phyloP scores from a whole-genome alignment of 2,888 invertebrate genomes.

The Mamestra brassicae region DNA sequence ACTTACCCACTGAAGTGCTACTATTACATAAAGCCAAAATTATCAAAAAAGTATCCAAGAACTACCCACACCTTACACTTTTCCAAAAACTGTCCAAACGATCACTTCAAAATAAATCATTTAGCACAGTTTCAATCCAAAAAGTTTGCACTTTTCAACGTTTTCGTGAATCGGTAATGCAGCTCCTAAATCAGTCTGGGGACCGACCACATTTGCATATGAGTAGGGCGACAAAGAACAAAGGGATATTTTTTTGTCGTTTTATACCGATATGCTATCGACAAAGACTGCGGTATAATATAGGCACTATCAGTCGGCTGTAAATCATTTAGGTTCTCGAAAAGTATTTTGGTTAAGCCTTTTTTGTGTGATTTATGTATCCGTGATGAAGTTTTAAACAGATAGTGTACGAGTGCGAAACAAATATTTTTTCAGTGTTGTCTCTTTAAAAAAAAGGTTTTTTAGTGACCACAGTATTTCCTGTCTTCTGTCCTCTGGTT shows the following conservation, averaged over 20 bases:
- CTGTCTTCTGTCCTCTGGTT: background rate
- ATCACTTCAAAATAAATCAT: constrained; percentile 61
- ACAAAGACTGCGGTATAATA: constrained; percentile 77
- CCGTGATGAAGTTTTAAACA: constrained; percentile 58
- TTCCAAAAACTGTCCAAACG: constrained; percentile 26
- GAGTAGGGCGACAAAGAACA: constrained; percentile 89
- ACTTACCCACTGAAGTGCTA: too few species aligned
- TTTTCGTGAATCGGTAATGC: constrained; percentile 83
- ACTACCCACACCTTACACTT: background rate
- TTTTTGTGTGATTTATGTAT: constrained; percentile 66
- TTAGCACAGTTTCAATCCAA: constrained; percentile 54
- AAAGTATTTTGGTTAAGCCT: constrained; percentile 62
- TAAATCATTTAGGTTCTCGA: constrained; percentile 80
- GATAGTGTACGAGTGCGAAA: constrained; percentile 27
- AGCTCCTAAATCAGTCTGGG: constrained; percentile 84
- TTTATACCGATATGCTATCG: constrained; percentile 83
- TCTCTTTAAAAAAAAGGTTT: background rate
- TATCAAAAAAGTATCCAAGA: too few species aligned
- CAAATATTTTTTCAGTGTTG: constrained; percentile 16
- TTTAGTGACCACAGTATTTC: background rate
- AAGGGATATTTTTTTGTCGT: constrained; percentile 76
- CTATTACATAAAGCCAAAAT: too few species aligned
- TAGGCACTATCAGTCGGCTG: constrained; percentile 76
- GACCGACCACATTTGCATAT: constrained; percentile 86
- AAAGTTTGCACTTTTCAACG: constrained; percentile 78